Percentiles rank a stretch among this genome's conserved stretches.
phyloP scores from a whole-genome alignment of 2,888 invertebrate species.

The Stegophylla sp. region DNA sequence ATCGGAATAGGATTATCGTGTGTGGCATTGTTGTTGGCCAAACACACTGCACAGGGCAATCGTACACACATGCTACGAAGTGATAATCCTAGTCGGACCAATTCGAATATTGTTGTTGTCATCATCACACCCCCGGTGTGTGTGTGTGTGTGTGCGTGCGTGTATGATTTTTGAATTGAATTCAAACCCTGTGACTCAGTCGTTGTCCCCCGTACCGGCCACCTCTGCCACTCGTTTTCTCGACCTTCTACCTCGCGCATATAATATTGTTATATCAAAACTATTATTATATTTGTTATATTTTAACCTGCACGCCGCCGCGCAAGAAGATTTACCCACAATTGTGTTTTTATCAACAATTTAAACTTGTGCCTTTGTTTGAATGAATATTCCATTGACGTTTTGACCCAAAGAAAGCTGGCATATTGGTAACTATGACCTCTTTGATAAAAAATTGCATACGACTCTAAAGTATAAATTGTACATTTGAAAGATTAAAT shows the following conservation, averaged over 20 bases:
- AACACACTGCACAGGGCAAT: conserved; percentile 12
- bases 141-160: no score
- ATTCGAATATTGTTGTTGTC: conserved; percentile 32
- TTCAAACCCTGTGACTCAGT: neutral
- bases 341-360: no score
- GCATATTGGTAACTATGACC: no score
- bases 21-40: conserved; percentile 53
- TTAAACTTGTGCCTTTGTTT: no score
- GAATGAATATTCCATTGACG: no score
- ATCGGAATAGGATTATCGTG: conserved; percentile 43
- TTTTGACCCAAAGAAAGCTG: no score
- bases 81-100: conserved; percentile 42
- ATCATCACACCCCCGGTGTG: conserved; percentile 2
- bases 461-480: no score
- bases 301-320: neutral
- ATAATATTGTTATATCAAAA: no score
- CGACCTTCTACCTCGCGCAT: neutral
- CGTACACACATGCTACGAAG: neutral
- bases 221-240: neutral
- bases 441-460: no score
- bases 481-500: no score
- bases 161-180: conserved; percentile 2
- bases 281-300: no score
- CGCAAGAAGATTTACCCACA: no score
- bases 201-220: neutral